These are phyloP conservation scores for Cinclus mexicanus DNA, from an alignment of 2,113 vertebrate genomes.

Conservation along the genomic window DNA sequence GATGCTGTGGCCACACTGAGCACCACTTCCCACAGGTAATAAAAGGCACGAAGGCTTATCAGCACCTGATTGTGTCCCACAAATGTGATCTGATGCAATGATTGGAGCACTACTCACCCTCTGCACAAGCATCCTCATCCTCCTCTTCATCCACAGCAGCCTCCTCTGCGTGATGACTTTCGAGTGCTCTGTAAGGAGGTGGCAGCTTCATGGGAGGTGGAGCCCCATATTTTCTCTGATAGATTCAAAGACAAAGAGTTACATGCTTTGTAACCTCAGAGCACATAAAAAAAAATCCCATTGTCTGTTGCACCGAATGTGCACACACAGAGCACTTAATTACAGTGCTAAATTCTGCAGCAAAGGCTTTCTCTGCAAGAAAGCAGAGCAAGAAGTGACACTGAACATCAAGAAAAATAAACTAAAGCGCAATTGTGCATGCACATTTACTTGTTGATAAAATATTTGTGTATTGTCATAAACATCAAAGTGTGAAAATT, in stretches of 20 bases:
- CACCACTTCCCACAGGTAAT: background rate
- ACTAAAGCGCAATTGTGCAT: background rate
- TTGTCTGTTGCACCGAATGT: background rate
- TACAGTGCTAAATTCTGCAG: background rate
- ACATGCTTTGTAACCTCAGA: background rate
- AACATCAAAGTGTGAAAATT: background rate
- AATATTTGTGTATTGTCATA: background rate
- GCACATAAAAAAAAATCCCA: background rate
- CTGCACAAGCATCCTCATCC: constrained; percentile 39
- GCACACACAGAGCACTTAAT: background rate
- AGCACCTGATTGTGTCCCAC: background rate
- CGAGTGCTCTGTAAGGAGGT: constrained; percentile 80
- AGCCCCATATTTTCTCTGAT: constrained; percentile 63
- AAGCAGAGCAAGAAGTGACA: background rate
- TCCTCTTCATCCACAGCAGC: constrained; percentile 26
- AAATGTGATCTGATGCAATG: background rate
- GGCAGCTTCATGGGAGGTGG: constrained; percentile 86
- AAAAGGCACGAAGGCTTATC: background rate
- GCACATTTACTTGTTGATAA: background rate
- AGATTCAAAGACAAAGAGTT: constrained; percentile 19
- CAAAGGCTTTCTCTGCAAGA: background rate
- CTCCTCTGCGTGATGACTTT: constrained; percentile 5
- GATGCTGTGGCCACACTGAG: background rate
- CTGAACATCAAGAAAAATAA: background rate
- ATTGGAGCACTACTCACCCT: constrained; percentile 61